These are phyloP conservation scores for Gasteruption jaculator DNA, from an alignment of 2,888 invertebrate genomes.

Conservation along the genomic window DNA sequence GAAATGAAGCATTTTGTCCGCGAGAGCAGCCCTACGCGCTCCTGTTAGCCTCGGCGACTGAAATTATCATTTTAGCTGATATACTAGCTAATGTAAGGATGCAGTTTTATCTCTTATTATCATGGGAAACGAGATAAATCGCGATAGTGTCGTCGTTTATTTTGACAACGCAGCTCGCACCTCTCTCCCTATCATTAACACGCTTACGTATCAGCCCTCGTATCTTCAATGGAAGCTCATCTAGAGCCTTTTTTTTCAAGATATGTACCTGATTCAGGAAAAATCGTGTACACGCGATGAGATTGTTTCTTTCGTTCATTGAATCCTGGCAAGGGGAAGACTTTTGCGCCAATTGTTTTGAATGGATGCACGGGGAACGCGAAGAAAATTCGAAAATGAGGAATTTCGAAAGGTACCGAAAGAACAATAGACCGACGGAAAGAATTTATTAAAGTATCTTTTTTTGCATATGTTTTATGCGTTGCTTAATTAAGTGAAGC, in stretches of 20 bases:
- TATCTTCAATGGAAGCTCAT: too few relatives aligned
- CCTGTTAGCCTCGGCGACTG: conserved; percentile 47
- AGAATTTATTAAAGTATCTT: too few relatives aligned
- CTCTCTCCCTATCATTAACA: conserved; percentile 32
- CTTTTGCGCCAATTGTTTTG: too few relatives aligned
- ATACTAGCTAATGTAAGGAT: conserved; percentile 53
- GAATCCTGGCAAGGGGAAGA: too few relatives aligned
- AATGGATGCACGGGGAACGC: too few relatives aligned
- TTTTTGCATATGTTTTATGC: too few relatives aligned
- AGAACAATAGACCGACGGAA: too few relatives aligned
- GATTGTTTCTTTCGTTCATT: too few relatives aligned
- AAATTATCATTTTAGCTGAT: conserved; percentile 53
- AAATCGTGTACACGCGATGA: too few relatives aligned
- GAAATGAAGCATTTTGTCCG: conserved; percentile 15
- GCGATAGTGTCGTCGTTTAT: conserved; percentile 52
- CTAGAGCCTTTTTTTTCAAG: conserved; percentile 13
- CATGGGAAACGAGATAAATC: conserved; percentile 53
- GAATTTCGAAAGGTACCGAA: too few relatives aligned
- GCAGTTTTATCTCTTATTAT: conserved; percentile 54
- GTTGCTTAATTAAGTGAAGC: too few relatives aligned
- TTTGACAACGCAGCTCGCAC: conserved; percentile 43
- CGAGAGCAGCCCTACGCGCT: conserved; percentile 42
- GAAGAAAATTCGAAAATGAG: too few relatives aligned
- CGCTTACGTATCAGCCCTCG: conserved; percentile 30
- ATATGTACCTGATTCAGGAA: conserved; percentile 6